These are phyloP conservation scores for Lepidochitona cinerea DNA, from an alignment of 2,888 invertebrate genomes.

Conservation along the genomic window DNA sequence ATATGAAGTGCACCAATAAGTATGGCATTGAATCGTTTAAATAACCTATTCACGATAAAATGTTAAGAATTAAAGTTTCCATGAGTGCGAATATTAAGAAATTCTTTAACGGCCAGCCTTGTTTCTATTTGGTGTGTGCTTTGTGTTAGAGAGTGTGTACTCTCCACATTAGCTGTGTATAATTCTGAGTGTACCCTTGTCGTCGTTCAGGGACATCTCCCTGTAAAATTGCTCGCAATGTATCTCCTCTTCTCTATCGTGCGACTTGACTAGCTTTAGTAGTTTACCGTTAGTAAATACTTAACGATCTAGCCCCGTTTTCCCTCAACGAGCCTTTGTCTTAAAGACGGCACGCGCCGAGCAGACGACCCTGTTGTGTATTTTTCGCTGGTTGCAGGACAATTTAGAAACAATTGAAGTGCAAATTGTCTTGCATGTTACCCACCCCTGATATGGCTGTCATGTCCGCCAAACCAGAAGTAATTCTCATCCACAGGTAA, in stretches of 20 bases:
- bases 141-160: neutral
- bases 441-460: slow-evolving; percentile 3
- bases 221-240: neutral
- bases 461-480: neutral
- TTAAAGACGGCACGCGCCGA: neutral
- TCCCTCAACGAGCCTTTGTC: neutral
- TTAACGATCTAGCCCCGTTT: neutral
- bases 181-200: neutral
- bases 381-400: slow-evolving; percentile 1
- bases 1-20: too few species aligned
- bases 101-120: too few species aligned
- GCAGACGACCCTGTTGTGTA: slow-evolving; percentile 2
- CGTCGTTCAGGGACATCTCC: neutral
- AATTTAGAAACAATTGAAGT: slow-evolving; percentile 9
- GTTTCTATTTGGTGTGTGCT: neutral
- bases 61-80: too few species aligned
- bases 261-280: neutral
- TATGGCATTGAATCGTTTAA: too few species aligned
- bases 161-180: slow-evolving; percentile 5
- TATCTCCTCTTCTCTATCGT: neutral
- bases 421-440: slow-evolving; percentile 1
- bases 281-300: neutral
- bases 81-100: too few species aligned
- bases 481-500: neutral
- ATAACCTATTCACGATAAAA: too few species aligned